Evolutionary conservation across 2,113 vertebrate species (phyloP).

Genomic region (Sylvicapra grimmia): DNA sequence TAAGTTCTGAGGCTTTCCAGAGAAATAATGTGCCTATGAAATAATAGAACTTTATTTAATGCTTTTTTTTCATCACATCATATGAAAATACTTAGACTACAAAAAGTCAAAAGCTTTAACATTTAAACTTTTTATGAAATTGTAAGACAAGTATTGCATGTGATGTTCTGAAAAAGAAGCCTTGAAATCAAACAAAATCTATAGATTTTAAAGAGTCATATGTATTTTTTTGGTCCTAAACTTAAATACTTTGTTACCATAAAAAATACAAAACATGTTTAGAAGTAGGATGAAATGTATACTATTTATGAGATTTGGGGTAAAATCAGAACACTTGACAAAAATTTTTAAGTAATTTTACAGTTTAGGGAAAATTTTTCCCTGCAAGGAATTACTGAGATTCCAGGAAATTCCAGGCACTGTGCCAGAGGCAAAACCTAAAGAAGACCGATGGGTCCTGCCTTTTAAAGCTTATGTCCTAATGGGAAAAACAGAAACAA

Average conservation of each 20-base stretch:
- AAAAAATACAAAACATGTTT: background rate
- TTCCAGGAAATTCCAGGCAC: background rate
- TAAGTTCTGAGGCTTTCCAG: background rate
- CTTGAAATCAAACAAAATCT: conserved; percentile 22
- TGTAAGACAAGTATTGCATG: background rate
- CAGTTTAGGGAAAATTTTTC: background rate
- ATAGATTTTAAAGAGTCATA: background rate
- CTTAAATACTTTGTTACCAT: background rate
- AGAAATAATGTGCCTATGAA: background rate
- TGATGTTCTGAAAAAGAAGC: background rate
- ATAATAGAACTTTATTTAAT: background rate
- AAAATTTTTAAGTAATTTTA: background rate
- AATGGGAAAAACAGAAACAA: background rate
- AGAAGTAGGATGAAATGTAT: background rate
- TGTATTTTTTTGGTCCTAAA: background rate
- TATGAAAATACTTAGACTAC: conserved; percentile 8
- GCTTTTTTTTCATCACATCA: background rate
- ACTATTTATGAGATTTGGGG: background rate
- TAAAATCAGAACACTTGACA: background rate
- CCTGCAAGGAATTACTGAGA: background rate
- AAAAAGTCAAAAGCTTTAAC: background rate
- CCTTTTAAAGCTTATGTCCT: background rate
- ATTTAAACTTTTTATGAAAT: background rate
- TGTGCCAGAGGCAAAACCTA: background rate
- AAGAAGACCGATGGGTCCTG: background rate